These are phyloP conservation scores for Gymnobelideus leadbeateri DNA, from an alignment of 2,113 vertebrate species.

Conservation along the genomic window DNA sequence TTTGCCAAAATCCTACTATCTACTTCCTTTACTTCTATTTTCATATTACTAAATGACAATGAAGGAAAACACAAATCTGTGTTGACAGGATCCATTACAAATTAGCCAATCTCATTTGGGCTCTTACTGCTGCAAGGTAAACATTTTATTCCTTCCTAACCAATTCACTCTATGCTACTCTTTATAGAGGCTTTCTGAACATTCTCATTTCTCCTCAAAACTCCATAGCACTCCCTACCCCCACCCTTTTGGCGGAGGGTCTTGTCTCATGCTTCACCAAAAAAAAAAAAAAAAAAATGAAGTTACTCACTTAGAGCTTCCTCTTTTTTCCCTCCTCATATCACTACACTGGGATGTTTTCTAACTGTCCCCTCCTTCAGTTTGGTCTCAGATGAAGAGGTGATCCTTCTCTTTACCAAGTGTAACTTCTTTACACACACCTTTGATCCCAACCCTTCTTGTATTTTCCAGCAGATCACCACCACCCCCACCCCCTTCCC, in stretches of 20 bases:
- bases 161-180: background rate
- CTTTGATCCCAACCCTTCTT: background rate
- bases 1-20: background rate
- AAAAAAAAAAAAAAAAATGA: background rate
- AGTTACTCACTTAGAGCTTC: background rate
- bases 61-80: background rate
- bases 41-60: background rate
- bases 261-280: background rate
- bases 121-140: background rate
- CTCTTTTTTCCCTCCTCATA: background rate
- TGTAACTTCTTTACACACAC: background rate
- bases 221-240: background rate
- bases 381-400: background rate
- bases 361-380: background rate
- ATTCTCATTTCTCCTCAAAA: background rate
- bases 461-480: background rate
- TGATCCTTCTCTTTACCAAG: background rate
- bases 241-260: background rate
- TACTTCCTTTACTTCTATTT: background rate
- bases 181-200: background rate
- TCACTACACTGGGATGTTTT: background rate
- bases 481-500: too few relatives aligned
- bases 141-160: background rate
- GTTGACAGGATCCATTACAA: background rate
- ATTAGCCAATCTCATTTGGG: background rate